A percentile compares a stretch with the other conserved stretches of the same genome.
These are phyloP conservation scores for Dolichopus griseipennis DNA, from an alignment of 2,888 invertebrate genomes.

Conservation along the genomic window DNA sequence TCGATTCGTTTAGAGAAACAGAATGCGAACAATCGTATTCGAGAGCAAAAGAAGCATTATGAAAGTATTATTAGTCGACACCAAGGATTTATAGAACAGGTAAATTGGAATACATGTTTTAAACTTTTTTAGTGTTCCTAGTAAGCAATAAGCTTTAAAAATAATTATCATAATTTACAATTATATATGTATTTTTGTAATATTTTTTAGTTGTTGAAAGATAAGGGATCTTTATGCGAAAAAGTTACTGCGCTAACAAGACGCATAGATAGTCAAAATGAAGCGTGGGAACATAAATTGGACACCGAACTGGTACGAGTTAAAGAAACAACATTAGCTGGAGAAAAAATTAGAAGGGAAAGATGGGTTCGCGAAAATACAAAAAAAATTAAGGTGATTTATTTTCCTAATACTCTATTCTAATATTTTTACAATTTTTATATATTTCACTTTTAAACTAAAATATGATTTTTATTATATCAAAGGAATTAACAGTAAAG, in stretches of 20 bases:
- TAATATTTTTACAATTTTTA: too few species aligned
- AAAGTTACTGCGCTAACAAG: conserved; percentile 41
- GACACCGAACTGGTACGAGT: conserved; percentile 63
- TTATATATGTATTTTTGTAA: neutral
- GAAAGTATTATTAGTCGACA: conserved; percentile 66
- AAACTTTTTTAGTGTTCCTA: too few species aligned
- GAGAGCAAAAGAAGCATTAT: conserved; percentile 59
- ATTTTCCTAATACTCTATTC: too few species aligned
- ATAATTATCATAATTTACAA: too few species aligned
- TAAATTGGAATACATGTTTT: conserved; percentile 26
- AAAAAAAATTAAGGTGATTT: conserved; percentile 74
- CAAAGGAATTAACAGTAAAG: conserved; percentile 71
- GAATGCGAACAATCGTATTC: conserved; percentile 44
- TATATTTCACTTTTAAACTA: too few species aligned
- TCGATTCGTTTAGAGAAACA: conserved; percentile 39
- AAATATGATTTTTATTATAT: neutral
- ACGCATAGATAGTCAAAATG: conserved; percentile 46
- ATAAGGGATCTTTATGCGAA: conserved; percentile 68
- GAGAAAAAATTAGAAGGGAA: conserved; percentile 65
- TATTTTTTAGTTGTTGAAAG: conserved; percentile 54
- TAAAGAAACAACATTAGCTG: conserved; percentile 66
- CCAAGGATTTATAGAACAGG: conserved; percentile 74
- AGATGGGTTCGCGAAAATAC: conserved; percentile 78
- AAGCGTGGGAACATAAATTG: conserved; percentile 64
- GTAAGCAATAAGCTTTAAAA: too few species aligned